Evolutionary conservation across 2,113 vertebrate species (phyloP).

Genomic region (Triplophysa siluroides): DNA sequence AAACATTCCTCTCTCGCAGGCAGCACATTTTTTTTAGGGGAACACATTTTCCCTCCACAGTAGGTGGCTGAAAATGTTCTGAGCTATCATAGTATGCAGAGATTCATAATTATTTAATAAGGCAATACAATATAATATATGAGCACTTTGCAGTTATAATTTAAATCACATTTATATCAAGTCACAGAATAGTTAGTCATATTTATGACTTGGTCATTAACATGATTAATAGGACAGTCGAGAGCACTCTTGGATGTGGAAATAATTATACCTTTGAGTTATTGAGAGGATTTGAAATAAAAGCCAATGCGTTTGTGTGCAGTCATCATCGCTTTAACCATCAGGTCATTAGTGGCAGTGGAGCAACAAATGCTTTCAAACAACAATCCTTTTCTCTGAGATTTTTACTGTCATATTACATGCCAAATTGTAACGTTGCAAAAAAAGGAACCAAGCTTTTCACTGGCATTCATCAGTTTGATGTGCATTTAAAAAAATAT

Average conservation of each 20-base stretch:
- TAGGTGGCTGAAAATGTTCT: constrained; percentile 11
- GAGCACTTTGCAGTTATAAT: constrained; percentile 15
- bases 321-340: not conserved
- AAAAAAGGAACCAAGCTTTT: not conserved
- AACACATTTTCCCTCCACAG: constrained; percentile 35
- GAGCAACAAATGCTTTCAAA: not conserved
- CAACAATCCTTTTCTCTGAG: not conserved
- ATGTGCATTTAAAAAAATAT: not conserved
- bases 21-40: constrained; percentile 49
- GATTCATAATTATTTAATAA: constrained; percentile 21
- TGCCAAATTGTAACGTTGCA: not conserved
- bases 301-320: not conserved
- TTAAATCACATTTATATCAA: constrained; percentile 42
- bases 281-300: constrained; percentile 1
- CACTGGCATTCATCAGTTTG: not conserved
- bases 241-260: not conserved
- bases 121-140: constrained; percentile 16
- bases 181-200: constrained; percentile 17
- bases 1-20: constrained; percentile 47
- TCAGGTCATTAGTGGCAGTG: too few species aligned
- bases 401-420: not conserved
- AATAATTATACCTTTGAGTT: constrained; percentile 5
- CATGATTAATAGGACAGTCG: constrained; percentile 20
- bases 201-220: constrained; percentile 45
- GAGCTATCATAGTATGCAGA: constrained; percentile 21